phyloP scores from a whole-genome alignment of 2,113 vertebrate genomes.

The Xiphophorus maculatus region DNA sequence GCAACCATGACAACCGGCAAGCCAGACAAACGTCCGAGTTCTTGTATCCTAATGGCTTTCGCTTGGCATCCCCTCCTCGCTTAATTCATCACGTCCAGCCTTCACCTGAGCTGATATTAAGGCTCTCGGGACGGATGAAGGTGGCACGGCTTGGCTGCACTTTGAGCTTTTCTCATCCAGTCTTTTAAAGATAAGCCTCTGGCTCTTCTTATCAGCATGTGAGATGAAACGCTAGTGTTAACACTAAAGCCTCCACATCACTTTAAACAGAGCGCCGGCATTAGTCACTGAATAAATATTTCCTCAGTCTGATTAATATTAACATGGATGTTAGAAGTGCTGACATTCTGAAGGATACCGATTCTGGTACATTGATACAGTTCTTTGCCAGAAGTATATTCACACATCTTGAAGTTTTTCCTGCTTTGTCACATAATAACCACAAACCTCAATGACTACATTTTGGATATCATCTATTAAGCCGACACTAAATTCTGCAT shows the following conservation, averaged over 20 bases:
- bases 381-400: no score
- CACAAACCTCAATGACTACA: no score
- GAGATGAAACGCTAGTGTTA: slow-evolving; percentile 36
- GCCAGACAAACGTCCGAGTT: slow-evolving; percentile 60
- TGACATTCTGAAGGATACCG: slow-evolving; percentile 28
- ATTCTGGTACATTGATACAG: neutral
- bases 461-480: neutral
- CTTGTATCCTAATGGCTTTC: slow-evolving; percentile 63
- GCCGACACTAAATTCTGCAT: no score
- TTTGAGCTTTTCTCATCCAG: slow-evolving; percentile 31
- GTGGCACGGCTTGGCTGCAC: slow-evolving; percentile 13
- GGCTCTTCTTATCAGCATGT: slow-evolving; percentile 24
- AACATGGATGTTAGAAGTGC: slow-evolving; percentile 44
- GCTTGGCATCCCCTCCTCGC: slow-evolving; percentile 58
- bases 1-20: slow-evolving; percentile 78
- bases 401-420: no score
- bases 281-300: slow-evolving; percentile 51
- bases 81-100: slow-evolving; percentile 59
- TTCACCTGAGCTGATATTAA: slow-evolving; percentile 60
- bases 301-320: slow-evolving; percentile 34
- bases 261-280: slow-evolving; percentile 31
- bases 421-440: no score
- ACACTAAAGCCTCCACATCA: slow-evolving; percentile 25
- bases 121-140: slow-evolving; percentile 33
- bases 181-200: slow-evolving; percentile 36